phyloP scores from a whole-genome alignment of 2,113 vertebrate species.

The Trachemys scripta region DNA sequence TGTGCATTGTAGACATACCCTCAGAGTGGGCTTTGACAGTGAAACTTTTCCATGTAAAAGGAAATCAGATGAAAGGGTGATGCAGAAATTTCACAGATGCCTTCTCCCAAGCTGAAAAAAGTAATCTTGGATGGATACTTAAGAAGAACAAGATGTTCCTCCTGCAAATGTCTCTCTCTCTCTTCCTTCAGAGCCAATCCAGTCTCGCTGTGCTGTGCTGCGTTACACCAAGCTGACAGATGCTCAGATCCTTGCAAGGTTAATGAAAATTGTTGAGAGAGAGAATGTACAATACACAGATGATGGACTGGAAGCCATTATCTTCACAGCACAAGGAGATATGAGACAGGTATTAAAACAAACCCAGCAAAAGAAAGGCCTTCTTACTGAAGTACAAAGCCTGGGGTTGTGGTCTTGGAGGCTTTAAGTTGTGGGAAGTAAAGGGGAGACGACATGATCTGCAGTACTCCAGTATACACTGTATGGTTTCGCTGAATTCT shows the following conservation, averaged over 20 bases:
- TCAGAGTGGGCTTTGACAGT: neutral
- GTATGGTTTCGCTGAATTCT: neutral
- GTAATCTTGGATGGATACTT: neutral
- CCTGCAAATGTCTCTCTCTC: accelerated
- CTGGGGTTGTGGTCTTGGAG: neutral
- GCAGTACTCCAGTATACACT: neutral
- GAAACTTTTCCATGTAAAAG: neutral
- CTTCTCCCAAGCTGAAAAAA: neutral
- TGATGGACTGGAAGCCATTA: constrained; percentile 95
- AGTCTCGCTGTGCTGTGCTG: constrained; percentile 95
- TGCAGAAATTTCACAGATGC: neutral
- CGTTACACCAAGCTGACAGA: constrained; percentile 95
- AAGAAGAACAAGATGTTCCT: neutral
- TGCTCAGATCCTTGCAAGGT: constrained; percentile 89
- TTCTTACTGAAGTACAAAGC: neutral
- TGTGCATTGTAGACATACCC: neutral
- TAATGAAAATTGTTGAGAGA: constrained; percentile 90
- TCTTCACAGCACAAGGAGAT: constrained; percentile 98
- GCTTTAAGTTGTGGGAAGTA: neutral
- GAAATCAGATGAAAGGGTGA: neutral
- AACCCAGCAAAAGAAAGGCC: neutral
- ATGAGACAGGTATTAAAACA: constrained; percentile 92
- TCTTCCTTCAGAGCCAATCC: constrained; percentile 89
- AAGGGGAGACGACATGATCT: neutral
- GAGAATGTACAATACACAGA: constrained; percentile 87